Evolutionary conservation across 1,140 invertebrate genomes (phyloP).

Genomic region (Ceratitis capitata): DNA sequence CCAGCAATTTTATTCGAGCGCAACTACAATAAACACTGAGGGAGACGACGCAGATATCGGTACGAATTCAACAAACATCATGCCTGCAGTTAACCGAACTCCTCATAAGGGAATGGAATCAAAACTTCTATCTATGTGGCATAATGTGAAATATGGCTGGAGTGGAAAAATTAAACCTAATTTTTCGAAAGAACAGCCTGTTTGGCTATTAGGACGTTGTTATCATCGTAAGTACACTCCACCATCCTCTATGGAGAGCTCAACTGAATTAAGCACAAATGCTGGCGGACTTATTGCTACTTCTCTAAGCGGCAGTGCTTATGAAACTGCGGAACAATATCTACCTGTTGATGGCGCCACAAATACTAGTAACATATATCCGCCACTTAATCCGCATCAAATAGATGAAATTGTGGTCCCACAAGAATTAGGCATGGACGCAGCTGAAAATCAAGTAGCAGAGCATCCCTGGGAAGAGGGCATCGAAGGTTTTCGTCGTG

Average conservation of each 20-base stretch:
- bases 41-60: conserved; percentile 10
- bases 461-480: conserved; percentile 71
- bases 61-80: conserved; percentile 47
- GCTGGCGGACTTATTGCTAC: conserved; percentile 47
- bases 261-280: conserved; percentile 69
- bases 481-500: conserved; percentile 80
- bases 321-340: conserved; percentile 50
- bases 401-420: conserved; percentile 61
- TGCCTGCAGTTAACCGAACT: conserved; percentile 52
- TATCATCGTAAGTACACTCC: conserved; percentile 80
- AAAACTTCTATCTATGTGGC: conserved; percentile 85
- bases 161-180: conserved; percentile 82
- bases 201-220: conserved; percentile 83
- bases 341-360: not conserved
- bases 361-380: conserved; percentile 47
- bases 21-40: not conserved
- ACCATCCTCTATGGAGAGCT: conserved; percentile 72
- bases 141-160: conserved; percentile 91
- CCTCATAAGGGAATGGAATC: conserved; percentile 79
- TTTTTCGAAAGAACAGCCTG: conserved; percentile 86
- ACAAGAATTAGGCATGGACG: conserved; percentile 68
- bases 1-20: conserved; percentile 56
- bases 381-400: conserved; percentile 53
- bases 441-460: conserved; percentile 67
- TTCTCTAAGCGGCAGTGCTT: conserved; percentile 45